phyloP scores from a whole-genome alignment of 2,113 vertebrate genomes.

The Gymnogyps californianus region DNA sequence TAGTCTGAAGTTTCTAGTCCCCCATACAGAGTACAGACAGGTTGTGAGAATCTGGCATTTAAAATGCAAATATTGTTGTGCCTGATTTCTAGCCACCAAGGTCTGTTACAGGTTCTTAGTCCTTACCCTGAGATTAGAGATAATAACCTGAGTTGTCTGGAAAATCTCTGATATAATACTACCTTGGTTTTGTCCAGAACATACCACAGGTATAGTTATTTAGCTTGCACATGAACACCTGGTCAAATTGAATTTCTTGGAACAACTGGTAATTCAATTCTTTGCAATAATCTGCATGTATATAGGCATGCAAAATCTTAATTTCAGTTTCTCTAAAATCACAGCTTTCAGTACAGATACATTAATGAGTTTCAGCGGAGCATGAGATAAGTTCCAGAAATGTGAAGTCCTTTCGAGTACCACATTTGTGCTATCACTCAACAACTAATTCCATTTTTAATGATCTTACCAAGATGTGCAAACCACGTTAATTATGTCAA shows the following conservation, averaged over 20 bases:
- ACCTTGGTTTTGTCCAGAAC: not conserved
- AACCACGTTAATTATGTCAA: conserved; percentile 15
- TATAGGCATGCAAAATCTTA: conserved; percentile 31
- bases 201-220: not conserved
- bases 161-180: not conserved
- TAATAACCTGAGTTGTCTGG: not conserved
- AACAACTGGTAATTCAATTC: conserved; percentile 15
- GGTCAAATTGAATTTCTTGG: conserved; percentile 19
- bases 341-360: not conserved
- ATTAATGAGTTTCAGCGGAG: conserved; percentile 49
- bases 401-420: not conserved
- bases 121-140: not conserved
- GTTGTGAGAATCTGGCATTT: not conserved
- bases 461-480: conserved; percentile 15
- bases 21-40: not conserved
- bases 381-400: conserved; percentile 36
- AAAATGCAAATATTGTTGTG: not conserved
- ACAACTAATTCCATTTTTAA: conserved; percentile 40
- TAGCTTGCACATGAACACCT: not conserved
- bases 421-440: conserved; percentile 33
- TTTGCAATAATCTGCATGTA: conserved; percentile 17
- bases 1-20: not conserved
- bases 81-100: not conserved
- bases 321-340: conserved; percentile 43
- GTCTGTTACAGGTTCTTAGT: not conserved